Conservation (phyloP, 2,113 vertebrate species). For the Tretioscincus oriximinensis region DNA sequence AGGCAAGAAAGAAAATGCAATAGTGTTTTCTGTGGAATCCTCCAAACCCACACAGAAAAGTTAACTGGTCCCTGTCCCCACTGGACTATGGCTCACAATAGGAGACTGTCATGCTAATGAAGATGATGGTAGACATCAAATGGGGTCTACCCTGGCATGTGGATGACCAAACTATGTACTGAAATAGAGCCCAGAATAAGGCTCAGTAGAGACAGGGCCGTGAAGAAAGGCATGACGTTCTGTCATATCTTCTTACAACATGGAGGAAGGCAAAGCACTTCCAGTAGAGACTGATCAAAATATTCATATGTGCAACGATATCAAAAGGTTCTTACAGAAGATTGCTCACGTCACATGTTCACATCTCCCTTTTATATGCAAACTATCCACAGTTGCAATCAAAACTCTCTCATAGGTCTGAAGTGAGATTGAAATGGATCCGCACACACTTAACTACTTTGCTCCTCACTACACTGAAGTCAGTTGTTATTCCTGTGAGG, state of each 20-base stretch:
- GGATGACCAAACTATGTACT: too few species aligned
- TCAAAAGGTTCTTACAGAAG: background rate
- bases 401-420: background rate
- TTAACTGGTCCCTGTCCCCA: too few species aligned
- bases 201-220: too few species aligned
- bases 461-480: background rate
- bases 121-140: too few species aligned
- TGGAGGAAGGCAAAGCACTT: background rate
- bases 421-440: background rate
- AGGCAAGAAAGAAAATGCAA: too few species aligned
- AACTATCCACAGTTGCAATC: background rate
- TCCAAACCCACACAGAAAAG: background rate
- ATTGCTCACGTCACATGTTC: background rate
- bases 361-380: background rate
- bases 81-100: too few species aligned
- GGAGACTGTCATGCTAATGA: too few species aligned
- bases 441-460: background rate
- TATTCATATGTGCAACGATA: background rate
- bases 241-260: background rate
- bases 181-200: too few species aligned
- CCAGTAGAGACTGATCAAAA: background rate
- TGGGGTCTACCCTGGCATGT: too few species aligned
- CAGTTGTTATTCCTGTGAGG: background rate
- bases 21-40: background rate
- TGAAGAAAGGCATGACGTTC: too few species aligned